These are phyloP conservation scores for Peromyscus nudipes DNA, from an alignment of 2,797 vertebrate genomes.

Conservation along the genomic window DNA sequence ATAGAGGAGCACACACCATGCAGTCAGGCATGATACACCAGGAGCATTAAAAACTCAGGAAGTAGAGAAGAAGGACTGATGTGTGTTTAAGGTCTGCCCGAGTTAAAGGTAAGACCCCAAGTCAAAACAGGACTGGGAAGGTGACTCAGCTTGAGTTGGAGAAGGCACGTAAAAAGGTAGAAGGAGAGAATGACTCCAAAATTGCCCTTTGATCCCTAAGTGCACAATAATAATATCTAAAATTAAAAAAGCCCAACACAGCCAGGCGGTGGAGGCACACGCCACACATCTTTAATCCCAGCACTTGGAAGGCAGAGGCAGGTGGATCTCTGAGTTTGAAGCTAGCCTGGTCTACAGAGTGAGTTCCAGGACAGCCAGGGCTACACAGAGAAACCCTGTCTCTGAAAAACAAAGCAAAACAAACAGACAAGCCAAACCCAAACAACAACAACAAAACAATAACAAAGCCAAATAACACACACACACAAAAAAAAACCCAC, in stretches of 20 bases:
- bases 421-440: neutral
- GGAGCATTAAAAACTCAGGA: neutral
- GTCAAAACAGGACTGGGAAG: neutral
- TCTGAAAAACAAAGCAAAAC: neutral
- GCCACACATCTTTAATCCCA: rapidly evolving
- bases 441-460: neutral
- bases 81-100: neutral
- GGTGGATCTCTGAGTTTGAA: neutral
- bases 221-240: neutral
- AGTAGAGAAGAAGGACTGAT: neutral
- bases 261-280: neutral
- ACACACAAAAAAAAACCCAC: no score
- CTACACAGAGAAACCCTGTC: neutral
- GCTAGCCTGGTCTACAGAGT: neutral
- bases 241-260: neutral
- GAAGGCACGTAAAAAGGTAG: neutral
- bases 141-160: neutral
- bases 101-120: neutral
- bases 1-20: neutral
- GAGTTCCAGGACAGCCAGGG: neutral
- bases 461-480: neutral
- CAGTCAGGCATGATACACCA: neutral
- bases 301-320: neutral
- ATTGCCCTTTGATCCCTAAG: neutral
- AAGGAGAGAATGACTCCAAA: neutral